Evolutionary conservation across 2,888 invertebrate species (phyloP), one percentile per base, ranked within the genome.

Genomic region (Leptarthrus brevirostris): DNA sequence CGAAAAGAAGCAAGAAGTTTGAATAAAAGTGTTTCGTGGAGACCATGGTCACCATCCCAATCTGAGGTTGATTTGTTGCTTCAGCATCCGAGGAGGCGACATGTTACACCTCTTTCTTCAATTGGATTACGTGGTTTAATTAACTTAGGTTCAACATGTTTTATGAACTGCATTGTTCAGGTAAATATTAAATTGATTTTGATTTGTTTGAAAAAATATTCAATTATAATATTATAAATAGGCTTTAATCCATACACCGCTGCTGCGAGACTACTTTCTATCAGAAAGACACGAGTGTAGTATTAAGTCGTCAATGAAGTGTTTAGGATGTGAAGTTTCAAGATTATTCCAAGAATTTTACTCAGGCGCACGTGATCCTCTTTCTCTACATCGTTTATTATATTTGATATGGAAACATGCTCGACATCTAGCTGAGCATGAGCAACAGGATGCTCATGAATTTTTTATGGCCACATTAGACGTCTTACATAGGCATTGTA

Each of bases 371-470:
- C 91, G 93, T 80, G 91, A 92, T 1, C 97, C 98, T 0, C 86
- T 97, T 81, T 95, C 95, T 26, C 89, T 98, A 70, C 94, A 95
- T 84, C 92, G 94, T 56, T 87, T 98, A 75, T 88, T 98, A 77
- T 94, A 97, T 86, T 88, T 97, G 81, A 96, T 97, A 81, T 98
- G 97, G 97, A 96, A 94, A n/a, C 95, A 97, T 86, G 96, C 96
- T 53, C 90, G 93, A 72, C 95, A 97, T 84, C 88, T 98, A 79
- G 96, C 97, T 26, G 96, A 97, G 66, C 96, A 97, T 83, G 95
- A 97, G 83, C 98, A 98, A 83, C 98, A 98, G 84, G 98, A 99
- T 84, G 98, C 98, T 22, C 98, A 99, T 82, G 98, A 99, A 87
- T 98, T 98, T 86, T 96, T 98, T 83, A 97, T 98, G 78, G 96